Evolutionary conservation across 2,113 vertebrate genomes (phyloP).

Genomic region (Cranoglanis bouderius): DNA sequence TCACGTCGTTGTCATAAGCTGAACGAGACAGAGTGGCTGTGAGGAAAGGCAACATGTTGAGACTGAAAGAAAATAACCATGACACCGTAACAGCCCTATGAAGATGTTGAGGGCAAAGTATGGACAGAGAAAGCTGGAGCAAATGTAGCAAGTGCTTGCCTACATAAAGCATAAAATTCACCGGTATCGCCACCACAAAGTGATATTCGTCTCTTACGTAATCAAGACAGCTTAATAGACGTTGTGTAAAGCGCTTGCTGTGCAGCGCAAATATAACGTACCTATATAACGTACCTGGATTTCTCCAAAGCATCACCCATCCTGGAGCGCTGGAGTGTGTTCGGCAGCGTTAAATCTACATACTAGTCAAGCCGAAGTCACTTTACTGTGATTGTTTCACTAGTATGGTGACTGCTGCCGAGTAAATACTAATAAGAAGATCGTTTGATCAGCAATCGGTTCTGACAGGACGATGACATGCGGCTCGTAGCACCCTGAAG

Average conservation of each 20-base stretch:
- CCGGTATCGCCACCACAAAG: not conserved
- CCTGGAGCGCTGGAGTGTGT: not conserved
- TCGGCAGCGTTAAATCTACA: not conserved
- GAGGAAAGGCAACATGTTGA: not conserved
- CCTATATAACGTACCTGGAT: not conserved
- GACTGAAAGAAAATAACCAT: not conserved
- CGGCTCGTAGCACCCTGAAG: not conserved
- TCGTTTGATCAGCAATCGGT: constrained; percentile 15
- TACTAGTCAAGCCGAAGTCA: not conserved
- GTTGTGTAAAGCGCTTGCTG: constrained; percentile 40
- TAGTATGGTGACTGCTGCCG: not conserved
- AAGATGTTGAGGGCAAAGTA: not conserved
- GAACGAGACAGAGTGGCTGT: not conserved
- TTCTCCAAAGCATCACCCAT: not conserved
- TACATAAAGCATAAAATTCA: not conserved
- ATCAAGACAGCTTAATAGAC: not conserved
- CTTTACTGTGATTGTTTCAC: not conserved
- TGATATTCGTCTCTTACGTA: not conserved
- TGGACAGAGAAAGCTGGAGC: not conserved
- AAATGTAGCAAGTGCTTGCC: not conserved
- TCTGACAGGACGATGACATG: constrained; percentile 17
- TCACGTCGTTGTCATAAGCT: not conserved
- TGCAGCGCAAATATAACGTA: constrained; percentile 38
- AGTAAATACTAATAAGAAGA: constrained; percentile 22
- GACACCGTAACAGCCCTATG: not conserved